Evolutionary conservation across 1,140 invertebrate genomes (phyloP), one percentile per base, ranked within the genome.

Genomic region (Portunus trituberculatus): DNA sequence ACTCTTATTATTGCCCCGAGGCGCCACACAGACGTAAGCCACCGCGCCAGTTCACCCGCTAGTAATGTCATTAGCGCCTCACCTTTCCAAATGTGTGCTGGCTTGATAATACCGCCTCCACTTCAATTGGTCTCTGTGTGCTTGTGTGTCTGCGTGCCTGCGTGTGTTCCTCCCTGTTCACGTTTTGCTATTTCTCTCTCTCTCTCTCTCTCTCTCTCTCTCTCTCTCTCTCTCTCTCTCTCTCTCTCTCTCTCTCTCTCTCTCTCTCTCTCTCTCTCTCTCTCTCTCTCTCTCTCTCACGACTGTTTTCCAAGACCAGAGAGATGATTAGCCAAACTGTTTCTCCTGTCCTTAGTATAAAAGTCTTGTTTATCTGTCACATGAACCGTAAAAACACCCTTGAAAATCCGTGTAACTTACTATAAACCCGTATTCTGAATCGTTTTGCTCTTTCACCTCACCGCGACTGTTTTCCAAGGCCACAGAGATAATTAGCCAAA

Each of bases 1-100:
- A 94, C 88, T 94, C 93, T 94, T 94, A 94, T 94, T 94, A 94
- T 94, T 94, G 93, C 59, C 93, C 25, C 32, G 92, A 87, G 39
- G 92, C 4, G 92, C 1, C 25, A 87, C 28, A 87, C 45, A 93
- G 92, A 93, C 92, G 92, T 93, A 93, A 93, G 92, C 92, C 92
- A 28, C 84, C 12, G 14, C 31, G 0, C 48, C 52, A 25, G 28
- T 67, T 39, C 83, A 29, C 6, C 14, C 92, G 48, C 82, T 12
- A 76, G 20, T 93, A 93, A 93, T 93, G 83, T 25, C 86, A 87
- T 93, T 93, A 93, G 45, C 29, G 14, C 25, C 29, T 14, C 14
- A 0, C 16, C 20, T 76, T 20, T 46, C 29, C 10, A 29, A 46
- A 59, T 59, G 45, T 91, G 89, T 2, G 39, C 90, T 31, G 39